These are phyloP conservation scores for Nasonia oneida DNA, from an alignment of 2,888 invertebrate species.

Conservation along the genomic window DNA sequence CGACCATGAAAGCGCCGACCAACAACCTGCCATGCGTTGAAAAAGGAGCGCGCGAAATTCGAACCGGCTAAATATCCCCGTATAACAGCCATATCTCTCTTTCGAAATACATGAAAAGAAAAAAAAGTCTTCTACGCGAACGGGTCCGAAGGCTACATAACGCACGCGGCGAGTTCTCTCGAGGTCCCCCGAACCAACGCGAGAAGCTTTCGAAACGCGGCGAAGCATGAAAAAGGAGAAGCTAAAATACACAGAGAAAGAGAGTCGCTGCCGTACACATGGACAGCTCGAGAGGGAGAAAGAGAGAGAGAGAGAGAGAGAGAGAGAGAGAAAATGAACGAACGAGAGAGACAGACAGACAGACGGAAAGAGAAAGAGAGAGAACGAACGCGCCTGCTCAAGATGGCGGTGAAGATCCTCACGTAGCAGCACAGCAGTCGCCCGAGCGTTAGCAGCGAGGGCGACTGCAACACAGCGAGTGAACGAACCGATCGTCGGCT, in stretches of 20 bases:
- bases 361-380: not conserved
- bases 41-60: constrained; percentile 47
- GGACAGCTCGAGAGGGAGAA: not conserved
- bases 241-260: constrained; percentile 22
- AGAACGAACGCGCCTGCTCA: constrained; percentile 28
- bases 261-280: not conserved
- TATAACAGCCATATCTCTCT: not conserved
- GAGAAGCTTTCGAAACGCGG: constrained; percentile 56
- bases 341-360: not conserved
- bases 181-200: constrained; percentile 28
- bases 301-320: not conserved
- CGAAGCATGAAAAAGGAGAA: constrained; percentile 54
- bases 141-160: constrained; percentile 21
- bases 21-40: too few relatives aligned
- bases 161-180: not conserved
- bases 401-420: constrained; percentile 57
- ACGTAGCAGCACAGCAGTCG: not conserved
- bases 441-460: not conserved
- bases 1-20: not conserved
- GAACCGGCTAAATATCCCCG: constrained; percentile 2
- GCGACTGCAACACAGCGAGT: not conserved
- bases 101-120: constrained; percentile 38
- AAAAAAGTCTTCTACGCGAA: not conserved
- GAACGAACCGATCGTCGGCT: constrained; percentile 8
- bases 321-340: not conserved